Evolutionary conservation across 92 coral and sea anemone species (phyloP).

Genomic region (Ricordea florida): DNA sequence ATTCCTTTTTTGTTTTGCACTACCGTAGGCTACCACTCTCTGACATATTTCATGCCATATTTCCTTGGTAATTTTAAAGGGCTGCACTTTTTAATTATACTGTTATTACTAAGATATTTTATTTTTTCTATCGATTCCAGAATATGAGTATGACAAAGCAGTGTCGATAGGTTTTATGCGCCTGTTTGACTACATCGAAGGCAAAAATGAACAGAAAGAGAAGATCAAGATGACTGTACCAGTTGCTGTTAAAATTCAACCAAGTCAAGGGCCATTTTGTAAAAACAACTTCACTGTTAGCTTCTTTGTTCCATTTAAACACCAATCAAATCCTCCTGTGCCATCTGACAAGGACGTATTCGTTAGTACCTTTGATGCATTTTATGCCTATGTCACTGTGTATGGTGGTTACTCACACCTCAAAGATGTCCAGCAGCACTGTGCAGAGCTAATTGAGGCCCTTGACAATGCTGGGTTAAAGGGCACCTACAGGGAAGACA

Average conservation of each 20-base stretch:
- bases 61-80: too few species aligned
- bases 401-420: conserved; percentile 62
- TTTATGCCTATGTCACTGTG: conserved; percentile 62
- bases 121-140: background rate
- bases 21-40: too few species aligned
- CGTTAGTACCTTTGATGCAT: conserved; percentile 35
- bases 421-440: conserved; percentile 30
- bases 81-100: too few species aligned
- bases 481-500: conserved; percentile 56
- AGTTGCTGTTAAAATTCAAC: conserved; percentile 67
- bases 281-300: conserved; percentile 76
- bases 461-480: conserved; percentile 73
- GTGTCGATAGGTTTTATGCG: conserved; percentile 69
- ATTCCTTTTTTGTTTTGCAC: too few species aligned
- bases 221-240: conserved; percentile 84
- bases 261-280: conserved; percentile 81
- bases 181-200: conserved; percentile 73
- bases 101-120: background rate
- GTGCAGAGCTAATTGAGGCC: conserved; percentile 52
- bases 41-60: too few species aligned
- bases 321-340: conserved; percentile 63
- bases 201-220: conserved; percentile 51
- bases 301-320: conserved; percentile 77
- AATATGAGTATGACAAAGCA: conserved; percentile 62
- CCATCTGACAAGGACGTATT: conserved; percentile 61